phyloP scores from a whole-genome alignment of 2,113 vertebrate species.

The Fregata magnificens region DNA sequence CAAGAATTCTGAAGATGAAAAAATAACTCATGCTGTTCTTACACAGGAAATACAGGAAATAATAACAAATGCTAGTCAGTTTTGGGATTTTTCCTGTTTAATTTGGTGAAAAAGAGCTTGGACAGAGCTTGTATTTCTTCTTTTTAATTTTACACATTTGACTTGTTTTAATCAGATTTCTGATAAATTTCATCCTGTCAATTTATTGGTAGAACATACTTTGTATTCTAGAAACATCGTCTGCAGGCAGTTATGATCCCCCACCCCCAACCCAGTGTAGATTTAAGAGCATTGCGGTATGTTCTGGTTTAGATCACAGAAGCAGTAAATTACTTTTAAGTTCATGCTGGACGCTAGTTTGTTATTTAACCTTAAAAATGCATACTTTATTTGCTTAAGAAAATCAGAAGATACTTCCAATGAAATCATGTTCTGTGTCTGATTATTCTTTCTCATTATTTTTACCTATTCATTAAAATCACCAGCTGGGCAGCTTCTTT shows the following conservation, averaged over 20 bases:
- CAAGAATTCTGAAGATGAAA: not conserved
- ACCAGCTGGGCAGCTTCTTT: constrained; percentile 22
- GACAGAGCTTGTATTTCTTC: not conserved
- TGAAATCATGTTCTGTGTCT: not conserved
- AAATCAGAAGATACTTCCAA: not conserved
- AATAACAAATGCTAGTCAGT: not conserved
- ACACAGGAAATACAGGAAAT: not conserved
- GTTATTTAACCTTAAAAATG: not conserved
- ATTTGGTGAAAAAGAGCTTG: not conserved
- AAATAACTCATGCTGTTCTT: not conserved
- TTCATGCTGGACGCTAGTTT: not conserved
- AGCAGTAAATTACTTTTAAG: constrained; percentile 20
- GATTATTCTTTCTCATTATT: constrained; percentile 22
- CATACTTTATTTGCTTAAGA: not conserved
- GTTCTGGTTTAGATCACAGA: not conserved
- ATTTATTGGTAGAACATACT: not conserved
- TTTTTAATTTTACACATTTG: constrained; percentile 9
- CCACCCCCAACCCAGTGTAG: not conserved
- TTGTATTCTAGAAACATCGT: not conserved
- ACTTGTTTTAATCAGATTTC: constrained; percentile 42
- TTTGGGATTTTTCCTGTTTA: not conserved
- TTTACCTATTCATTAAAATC: constrained; percentile 23
- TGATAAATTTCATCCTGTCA: not conserved
- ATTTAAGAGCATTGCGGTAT: not conserved
- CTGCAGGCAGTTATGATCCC: not conserved